Conservation (phyloP, 2,113 vertebrate species). For the Romanogobio albipinnatus region DNA sequence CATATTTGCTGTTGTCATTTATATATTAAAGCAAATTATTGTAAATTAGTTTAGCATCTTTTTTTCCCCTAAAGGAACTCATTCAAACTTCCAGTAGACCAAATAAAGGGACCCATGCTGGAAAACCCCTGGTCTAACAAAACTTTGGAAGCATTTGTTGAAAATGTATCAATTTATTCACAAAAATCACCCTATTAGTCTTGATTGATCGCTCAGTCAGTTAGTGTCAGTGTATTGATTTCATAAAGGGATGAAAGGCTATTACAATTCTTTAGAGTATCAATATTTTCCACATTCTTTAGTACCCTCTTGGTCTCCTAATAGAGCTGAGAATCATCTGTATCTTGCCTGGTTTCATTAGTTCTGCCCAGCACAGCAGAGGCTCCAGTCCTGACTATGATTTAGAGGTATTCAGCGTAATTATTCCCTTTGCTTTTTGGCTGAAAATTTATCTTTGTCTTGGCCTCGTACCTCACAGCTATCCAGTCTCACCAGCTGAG, state of each 20-base stretch:
- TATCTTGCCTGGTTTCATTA: conserved; percentile 50
- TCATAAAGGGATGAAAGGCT: not conserved
- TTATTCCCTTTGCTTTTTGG: conserved; percentile 54
- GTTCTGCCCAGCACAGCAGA: conserved; percentile 26
- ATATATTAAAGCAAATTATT: too few relatives aligned
- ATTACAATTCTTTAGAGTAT: not conserved
- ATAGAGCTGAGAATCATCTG: conserved; percentile 10
- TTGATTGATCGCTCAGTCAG: not conserved
- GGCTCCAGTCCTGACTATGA: conserved; percentile 42
- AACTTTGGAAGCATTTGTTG: not conserved
- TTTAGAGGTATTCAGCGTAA: conserved; percentile 54
- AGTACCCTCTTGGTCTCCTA: not conserved
- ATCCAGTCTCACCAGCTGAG: conserved; percentile 51
- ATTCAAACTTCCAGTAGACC: not conserved
- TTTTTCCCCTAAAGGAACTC: too few relatives aligned
- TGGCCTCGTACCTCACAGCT: conserved; percentile 53
- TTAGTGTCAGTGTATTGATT: not conserved
- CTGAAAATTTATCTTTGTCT: conserved; percentile 55
- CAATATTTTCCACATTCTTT: not conserved
- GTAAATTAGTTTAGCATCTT: too few relatives aligned
- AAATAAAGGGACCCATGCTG: not conserved
- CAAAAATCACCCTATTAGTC: not conserved
- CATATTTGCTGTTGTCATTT: too few relatives aligned
- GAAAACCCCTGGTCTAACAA: not conserved
- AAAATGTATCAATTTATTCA: not conserved